Evolutionary conservation across 1,140 invertebrate genomes (phyloP), one percentile per base, ranked within the genome.

Genomic region (Drosophila watanabei): DNA sequence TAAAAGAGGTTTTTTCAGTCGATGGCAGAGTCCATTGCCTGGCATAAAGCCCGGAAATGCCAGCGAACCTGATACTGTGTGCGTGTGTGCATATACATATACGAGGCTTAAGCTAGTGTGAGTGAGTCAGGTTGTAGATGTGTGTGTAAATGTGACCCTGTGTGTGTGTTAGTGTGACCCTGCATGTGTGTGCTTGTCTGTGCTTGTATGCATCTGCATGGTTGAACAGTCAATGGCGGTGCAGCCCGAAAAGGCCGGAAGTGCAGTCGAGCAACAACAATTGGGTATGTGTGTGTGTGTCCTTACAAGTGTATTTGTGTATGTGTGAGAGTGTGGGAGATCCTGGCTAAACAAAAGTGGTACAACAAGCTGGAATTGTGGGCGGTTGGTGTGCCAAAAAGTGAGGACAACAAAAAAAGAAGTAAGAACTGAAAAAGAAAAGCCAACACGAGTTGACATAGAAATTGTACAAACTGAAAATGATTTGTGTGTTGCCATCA

Each of bases 381-480:
- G 52, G 20, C 37, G 35, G 16, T 35, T 49, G 13, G 35, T 59
- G 64, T 43, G 58, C 39, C 58, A 20, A 65, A 65, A 65, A 62
- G 41, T 43, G 37, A 32, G 14, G 24, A 28, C 43, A 56, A 52
- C 30, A 48, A 51, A 70, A 35, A 37, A 59, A n/a, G 45, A 5
- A 16, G 24, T 33, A 5, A 52, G 10, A 52, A 56, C 8, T 24
- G 5, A 66, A 64, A 37, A 60, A 70, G 28, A 70, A 65, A 66
- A 59, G 63, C 66, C 66, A 72, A 75, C 60, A 66, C 65, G 64
- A 86, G 76, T 80, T 87, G 84, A 89, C 84, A 88, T 80, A 84
- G 75, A 89, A 88, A 88, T 88, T 88, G 84, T 80, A 88, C 84
- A 88, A 88, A 88, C 84, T 88, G 80, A 88, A 88, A 88, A 88